Base-by-base conservation (phyloP, 2,888 invertebrate species). In the Ferrisia virgata region DNA sequence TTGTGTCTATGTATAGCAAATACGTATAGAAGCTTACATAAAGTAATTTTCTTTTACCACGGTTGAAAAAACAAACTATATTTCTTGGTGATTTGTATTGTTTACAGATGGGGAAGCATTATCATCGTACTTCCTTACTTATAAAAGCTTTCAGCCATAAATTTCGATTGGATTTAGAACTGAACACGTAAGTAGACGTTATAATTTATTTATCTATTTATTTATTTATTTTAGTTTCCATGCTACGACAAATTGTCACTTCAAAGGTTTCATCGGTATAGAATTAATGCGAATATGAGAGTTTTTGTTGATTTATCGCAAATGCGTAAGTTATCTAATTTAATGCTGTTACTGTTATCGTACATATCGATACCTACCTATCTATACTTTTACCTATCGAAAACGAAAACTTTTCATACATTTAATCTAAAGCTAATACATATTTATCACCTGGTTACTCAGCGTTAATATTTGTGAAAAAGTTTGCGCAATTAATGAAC, bases 91-190 rank as follows among this genome's bases (percentile, higher is more conserved):
- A 33, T 43, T 53, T 83, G 76, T 36, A 80, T 88, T 88, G 91
- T 91, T 93, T 93, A 86, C 93, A 96, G 96, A 93, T 94, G 88
- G 95, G 95, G 88, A 96, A 96, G 91, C 96, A 97, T 90, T 96
- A 94, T 91, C 96, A 96, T 90, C 93, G 95, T 89, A 97, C 96
- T 88, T 96, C 96, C 89, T 93, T 96, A 90, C 94, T 96, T 91
- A 96, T 97, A 92, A 96, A 96, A 92, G 96, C 96, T 90, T 96
- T 97, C 92, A 96, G 95, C 91, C 96, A 97, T 91, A 96, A 95
- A 92, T 96, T 97, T 91, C 94, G 96, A 89, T 92, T 97, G 91
- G 96, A 96, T 91, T 92, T 97, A 90, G 96, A 96, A 93, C 94
- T 97, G 91, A 97, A 97, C 91, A 95, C 96, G 95, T 96, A 91